These are phyloP conservation scores for Gobio occitaniae DNA, from an alignment of 2,797 vertebrate species.

Conservation along the genomic window DNA sequence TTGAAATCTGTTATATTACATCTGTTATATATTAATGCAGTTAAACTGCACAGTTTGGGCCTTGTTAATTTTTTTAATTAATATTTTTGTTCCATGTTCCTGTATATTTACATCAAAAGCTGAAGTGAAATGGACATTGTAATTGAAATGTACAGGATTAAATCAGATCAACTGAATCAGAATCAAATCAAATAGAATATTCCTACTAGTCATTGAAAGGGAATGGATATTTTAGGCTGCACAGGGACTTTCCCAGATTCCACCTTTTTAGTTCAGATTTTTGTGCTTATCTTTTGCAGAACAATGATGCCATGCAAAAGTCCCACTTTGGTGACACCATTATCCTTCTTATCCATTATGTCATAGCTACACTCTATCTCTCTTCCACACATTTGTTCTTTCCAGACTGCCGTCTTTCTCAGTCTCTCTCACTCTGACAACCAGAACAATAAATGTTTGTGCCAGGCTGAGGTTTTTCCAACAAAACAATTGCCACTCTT, in stretches of 20 bases:
- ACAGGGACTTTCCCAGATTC: neutral
- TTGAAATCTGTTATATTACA: neutral
- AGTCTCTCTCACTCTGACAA: slow-evolving; percentile 24
- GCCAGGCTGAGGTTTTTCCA: slow-evolving; percentile 27
- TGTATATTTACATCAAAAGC: neutral
- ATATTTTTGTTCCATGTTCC: neutral
- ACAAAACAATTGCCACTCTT: slow-evolving; percentile 19
- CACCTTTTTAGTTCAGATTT: neutral
- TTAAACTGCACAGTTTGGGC: neutral
- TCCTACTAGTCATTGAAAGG: neutral
- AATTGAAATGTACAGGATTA: neutral
- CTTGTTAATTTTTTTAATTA: neutral
- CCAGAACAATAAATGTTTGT: slow-evolving; percentile 18
- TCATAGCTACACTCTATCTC: neutral
- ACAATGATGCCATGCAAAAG: neutral
- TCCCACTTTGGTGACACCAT: slow-evolving; percentile 20
- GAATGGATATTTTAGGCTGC: neutral
- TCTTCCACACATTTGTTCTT: slow-evolving; percentile 28
- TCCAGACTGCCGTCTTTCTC: neutral
- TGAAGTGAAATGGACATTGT: neutral
- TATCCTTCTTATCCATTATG: slow-evolving; percentile 20
- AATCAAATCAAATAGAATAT: neutral
- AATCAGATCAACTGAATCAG: neutral
- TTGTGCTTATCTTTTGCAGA: slow-evolving; percentile 1
- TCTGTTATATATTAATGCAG: neutral